These are phyloP conservation scores for Epiblema foenella DNA, from an alignment of 2,888 invertebrate species.

Conservation along the genomic window DNA sequence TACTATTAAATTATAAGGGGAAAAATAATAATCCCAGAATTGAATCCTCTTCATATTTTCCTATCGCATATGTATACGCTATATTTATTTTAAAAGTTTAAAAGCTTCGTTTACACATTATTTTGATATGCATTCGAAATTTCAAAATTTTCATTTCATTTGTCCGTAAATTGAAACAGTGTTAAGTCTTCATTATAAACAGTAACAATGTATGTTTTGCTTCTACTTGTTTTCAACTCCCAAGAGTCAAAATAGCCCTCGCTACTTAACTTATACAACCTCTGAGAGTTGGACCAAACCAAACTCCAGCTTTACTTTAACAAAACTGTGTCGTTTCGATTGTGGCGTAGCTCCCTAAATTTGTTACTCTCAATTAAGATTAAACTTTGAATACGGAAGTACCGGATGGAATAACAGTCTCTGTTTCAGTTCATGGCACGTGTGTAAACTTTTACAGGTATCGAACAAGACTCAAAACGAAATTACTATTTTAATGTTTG, in stretches of 20 bases:
- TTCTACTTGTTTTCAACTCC: not conserved
- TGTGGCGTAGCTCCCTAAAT: slow-evolving; percentile 60
- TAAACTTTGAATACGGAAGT: slow-evolving; percentile 48
- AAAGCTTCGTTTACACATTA: too few species aligned
- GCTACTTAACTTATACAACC: slow-evolving; percentile 9
- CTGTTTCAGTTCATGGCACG: slow-evolving; percentile 5
- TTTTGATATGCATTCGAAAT: too few species aligned
- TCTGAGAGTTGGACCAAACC: slow-evolving; percentile 39
- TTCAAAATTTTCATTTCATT: too few species aligned
- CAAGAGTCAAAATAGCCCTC: slow-evolving; percentile 13
- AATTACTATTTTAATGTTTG: not conserved
- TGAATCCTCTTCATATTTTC: too few species aligned
- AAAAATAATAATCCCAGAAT: not conserved
- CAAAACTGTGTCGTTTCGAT: slow-evolving; percentile 63
- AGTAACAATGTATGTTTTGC: not conserved
- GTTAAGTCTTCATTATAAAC: too few species aligned
- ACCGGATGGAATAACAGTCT: slow-evolving; percentile 22
- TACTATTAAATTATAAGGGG: too few species aligned
- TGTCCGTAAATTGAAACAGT: too few species aligned
- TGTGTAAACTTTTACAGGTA: too few species aligned
- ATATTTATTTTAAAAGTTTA: too few species aligned
- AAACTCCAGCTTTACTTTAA: slow-evolving; percentile 56
- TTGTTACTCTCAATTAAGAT: slow-evolving; percentile 62
- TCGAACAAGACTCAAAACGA: not conserved
- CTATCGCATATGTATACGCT: too few species aligned